Evolutionary conservation across 1,140 invertebrate species (phyloP), one percentile per base, ranked within the genome.

Genomic region (Pemphigus obesinymphae): DNA sequence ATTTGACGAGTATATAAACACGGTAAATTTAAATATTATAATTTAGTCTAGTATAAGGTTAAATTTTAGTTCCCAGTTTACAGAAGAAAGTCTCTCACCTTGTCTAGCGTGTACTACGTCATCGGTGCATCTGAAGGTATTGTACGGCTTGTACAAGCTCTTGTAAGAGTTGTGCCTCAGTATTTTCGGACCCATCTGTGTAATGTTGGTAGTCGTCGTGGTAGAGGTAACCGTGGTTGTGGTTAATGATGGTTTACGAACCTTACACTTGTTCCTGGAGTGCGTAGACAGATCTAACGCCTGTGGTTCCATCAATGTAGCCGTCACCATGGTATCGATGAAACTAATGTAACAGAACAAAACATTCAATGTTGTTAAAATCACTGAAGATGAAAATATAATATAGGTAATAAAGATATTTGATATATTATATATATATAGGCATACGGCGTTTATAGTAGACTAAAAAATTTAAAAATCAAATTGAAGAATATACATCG

Each of bases 261-360:
- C 50, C 34, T 80, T 63, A 80, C 76, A 61, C 37, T 80, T 80
- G 20, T 80, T 80, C 37, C 76, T 80, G 10, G 76, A 80, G 37
- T 80, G 76, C 3, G 15, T 80, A 23, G 76, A 80, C 55, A 80
- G 8, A 17, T 80, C 76, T 55, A 80, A 45, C n/a, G 76, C 76
- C 17, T 80, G 76, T 5, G 76, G 76, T 29, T 80, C 76, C 76
- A 80, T 80, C 55, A 80, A 23, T 1, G 76, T 80, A 17, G 76
- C 76, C 8, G 76, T 80, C 17, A 80, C 76, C 76, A 80, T 80
- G 3, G 76, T 80, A 40, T 80, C 63, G 37, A 80, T 80, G 76
- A 80, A 80, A 31, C 76, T 80, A 55, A 37, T 76, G 73, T 2
- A 73, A 72, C 34, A 50, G n/a, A n/a, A n/a, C 6, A 31, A 31